Conservation (phyloP, 2,888 invertebrate species). For the Volucella bombylans region DNA sequence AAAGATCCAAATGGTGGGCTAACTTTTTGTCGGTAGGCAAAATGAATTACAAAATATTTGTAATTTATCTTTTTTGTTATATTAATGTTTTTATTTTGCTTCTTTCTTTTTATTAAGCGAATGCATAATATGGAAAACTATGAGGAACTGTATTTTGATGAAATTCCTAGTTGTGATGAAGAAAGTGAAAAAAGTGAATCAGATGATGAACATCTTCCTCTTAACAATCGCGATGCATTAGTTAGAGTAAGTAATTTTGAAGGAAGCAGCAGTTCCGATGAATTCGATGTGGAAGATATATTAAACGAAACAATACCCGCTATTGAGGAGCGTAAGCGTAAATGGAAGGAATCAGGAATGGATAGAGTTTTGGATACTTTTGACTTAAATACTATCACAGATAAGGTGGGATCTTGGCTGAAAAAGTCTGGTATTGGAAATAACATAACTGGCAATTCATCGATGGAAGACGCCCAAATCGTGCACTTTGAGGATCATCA, state of each 20-base stretch:
- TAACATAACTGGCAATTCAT: background rate
- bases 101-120: conserved; percentile 48
- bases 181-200: conserved; percentile 31
- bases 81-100: background rate
- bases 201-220: conserved; percentile 2
- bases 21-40: conserved; percentile 76
- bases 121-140: conserved; percentile 21
- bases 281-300: conserved; percentile 73
- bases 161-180: conserved; percentile 38
- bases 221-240: conserved; percentile 32
- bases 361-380: conserved; percentile 79
- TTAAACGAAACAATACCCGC: conserved; percentile 79
- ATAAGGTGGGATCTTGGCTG: conserved; percentile 79
- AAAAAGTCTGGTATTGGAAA: conserved; percentile 25
- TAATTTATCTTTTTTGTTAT: background rate
- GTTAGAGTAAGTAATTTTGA: conserved; percentile 39
- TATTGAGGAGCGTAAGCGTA: conserved; percentile 78
- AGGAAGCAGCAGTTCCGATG: conserved; percentile 25
- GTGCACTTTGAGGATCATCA: conserved; percentile 58
- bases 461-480: conserved; percentile 28
- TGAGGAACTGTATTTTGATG: conserved; percentile 40
- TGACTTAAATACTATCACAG: conserved; percentile 78
- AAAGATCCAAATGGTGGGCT: conserved; percentile 79
- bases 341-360: conserved; percentile 78
- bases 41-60: background rate